phyloP scores from a whole-genome alignment of 2,888 invertebrate genomes.

The Mimas tiliae region DNA sequence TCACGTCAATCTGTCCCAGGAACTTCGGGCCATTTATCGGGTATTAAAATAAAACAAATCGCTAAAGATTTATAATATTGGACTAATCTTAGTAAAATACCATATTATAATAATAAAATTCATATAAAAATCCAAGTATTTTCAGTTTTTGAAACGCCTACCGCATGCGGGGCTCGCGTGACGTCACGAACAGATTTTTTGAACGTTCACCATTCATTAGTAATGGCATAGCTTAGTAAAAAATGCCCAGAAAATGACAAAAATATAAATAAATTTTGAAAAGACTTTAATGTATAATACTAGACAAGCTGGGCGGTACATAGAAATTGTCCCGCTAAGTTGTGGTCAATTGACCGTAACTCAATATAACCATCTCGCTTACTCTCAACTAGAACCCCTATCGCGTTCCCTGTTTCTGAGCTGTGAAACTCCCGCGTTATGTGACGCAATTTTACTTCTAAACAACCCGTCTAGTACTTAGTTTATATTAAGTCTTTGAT shows the following conservation, averaged over 20 bases:
- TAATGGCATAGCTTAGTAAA: background rate
- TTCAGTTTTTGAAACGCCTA: conserved; percentile 79
- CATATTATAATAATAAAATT: conserved; percentile 83
- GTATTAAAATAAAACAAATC: conserved; percentile 67
- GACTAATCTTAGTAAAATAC: conserved; percentile 84
- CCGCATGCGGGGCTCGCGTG: conserved; percentile 31
- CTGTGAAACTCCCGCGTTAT: too few relatives aligned
- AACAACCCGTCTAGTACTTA: too few relatives aligned
- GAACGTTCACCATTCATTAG: background rate
- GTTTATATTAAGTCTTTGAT: too few relatives aligned
- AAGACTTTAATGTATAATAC: too few relatives aligned
- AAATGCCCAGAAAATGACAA: too few relatives aligned
- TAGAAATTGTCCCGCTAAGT: too few relatives aligned
- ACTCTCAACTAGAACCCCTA: too few relatives aligned
- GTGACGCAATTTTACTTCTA: too few relatives aligned
- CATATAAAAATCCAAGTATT: conserved; percentile 83
- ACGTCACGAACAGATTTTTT: background rate
- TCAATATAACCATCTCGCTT: too few relatives aligned
- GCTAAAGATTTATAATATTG: conserved; percentile 77
- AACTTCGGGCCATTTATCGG: conserved; percentile 19
- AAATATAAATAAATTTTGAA: background rate
- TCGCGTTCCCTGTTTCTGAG: too few relatives aligned
- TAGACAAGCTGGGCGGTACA: too few relatives aligned
- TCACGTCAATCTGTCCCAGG: background rate
- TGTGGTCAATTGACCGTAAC: too few relatives aligned